Evolutionary conservation across 2,797 vertebrate species (phyloP), one percentile per base, ranked within the genome.

Genomic region (Phalanger gymnotis): DNA sequence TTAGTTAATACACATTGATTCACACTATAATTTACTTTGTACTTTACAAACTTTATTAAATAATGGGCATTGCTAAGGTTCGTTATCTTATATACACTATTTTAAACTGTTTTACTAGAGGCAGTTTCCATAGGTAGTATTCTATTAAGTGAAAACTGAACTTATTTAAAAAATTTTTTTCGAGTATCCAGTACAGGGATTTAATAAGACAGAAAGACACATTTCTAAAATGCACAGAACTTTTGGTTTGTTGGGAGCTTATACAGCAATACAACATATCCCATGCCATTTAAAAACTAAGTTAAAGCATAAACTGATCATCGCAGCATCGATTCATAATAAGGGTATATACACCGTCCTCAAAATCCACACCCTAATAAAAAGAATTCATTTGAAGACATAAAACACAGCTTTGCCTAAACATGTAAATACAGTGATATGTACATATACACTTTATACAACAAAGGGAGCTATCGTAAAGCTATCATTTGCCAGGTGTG

Each of bases 41-140:
- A 98, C 96, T 98, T 98, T 98, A 98, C 98, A 99, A 98, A 98
- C 98, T 98, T 98, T 98, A 98, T 98, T 99, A 99, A 99, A 99
- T 99, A 99, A 98, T 52, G 34, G 95, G 96, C 95, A 97, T 97
- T 95, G 96, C 98, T 98, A 98, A 96, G 93, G 95, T 97, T 98
- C 55, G 51, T 96, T 92, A 0, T 97, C 96, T 97, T 98, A 98
- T 98, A 98, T 98, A 98, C 97, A 96, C 94, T 97, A 98, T 98
- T 98, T 55, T 98, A 97, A 91, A 92, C 95, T 92, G 95, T 96
- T 98, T 97, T 89, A 93, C 96, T 96, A 96, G 95, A 96, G 53
- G 93, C 0, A 31, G 91, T 96, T 54, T 92, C 91, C 97, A 93
- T 90, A 93, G 96, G 28, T 91, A 96, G 90, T 56, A 93, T 25